Percentiles rank a stretch among this genome's conserved stretches.
These are phyloP conservation scores for Poeciliopsis turneri DNA, from an alignment of 2,797 vertebrate species.

Conservation along the genomic window DNA sequence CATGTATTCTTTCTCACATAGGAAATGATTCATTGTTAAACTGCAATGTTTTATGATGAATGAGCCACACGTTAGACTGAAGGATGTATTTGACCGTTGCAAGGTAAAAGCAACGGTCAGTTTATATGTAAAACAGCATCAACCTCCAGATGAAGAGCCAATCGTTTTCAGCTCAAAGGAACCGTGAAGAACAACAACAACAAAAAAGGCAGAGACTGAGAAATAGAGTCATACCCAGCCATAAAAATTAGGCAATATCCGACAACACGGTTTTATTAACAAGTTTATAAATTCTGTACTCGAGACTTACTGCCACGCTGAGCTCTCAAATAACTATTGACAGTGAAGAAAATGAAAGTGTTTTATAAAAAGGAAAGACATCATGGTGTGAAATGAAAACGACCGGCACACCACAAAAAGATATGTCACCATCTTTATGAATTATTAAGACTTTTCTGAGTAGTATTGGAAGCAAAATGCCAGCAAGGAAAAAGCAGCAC, in stretches of 20 bases:
- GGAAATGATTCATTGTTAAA: too few species aligned
- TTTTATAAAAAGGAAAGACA: conserved; percentile 19
- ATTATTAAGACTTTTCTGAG: conserved; percentile 38
- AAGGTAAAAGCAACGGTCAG: not conserved
- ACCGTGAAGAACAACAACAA: not conserved
- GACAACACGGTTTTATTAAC: not conserved
- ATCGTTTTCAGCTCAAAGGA: not conserved
- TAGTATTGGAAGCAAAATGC: conserved; percentile 19
- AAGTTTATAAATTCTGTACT: not conserved
- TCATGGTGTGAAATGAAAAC: conserved; percentile 29
- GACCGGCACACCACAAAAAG: conserved; percentile 20
- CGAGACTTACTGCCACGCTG: not conserved
- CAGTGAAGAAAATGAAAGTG: conserved; percentile 6
- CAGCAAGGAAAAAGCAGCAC: not conserved
- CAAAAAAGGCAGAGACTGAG: not conserved
- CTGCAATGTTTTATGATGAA: too few species aligned
- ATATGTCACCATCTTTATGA: conserved; percentile 33
- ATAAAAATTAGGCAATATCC: not conserved
- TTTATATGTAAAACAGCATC: not conserved
- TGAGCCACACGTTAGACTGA: not conserved
- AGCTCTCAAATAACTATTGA: conserved; percentile 9
- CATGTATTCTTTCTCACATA: too few species aligned
- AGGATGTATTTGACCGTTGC: not conserved
- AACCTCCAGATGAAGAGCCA: not conserved
- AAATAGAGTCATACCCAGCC: not conserved